These are phyloP conservation scores for Napeogenes inachia DNA, from an alignment of 2,888 invertebrate genomes.

Conservation along the genomic window DNA sequence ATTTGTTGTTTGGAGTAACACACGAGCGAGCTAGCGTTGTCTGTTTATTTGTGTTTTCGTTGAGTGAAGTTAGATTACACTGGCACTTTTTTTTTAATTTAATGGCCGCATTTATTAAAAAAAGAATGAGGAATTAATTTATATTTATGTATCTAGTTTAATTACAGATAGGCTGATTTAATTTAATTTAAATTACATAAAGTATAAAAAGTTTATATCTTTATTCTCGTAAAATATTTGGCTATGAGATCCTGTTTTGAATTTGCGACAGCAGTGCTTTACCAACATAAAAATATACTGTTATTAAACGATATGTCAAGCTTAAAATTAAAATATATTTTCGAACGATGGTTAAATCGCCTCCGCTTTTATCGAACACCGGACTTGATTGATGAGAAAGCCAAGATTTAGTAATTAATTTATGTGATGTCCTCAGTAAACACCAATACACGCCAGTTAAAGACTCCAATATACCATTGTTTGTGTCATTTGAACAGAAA, in stretches of 20 bases:
- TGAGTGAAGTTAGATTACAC: background rate
- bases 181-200: too few species aligned
- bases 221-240: too few species aligned
- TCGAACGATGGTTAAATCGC: constrained; percentile 1
- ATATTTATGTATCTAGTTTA: too few species aligned
- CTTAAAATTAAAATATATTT: background rate
- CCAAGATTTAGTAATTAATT: constrained; percentile 32
- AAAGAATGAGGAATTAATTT: too few species aligned
- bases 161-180: too few species aligned
- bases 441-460: constrained; percentile 28
- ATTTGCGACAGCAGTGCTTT: too few species aligned
- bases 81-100: too few species aligned
- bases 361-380: constrained; percentile 17
- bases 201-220: too few species aligned
- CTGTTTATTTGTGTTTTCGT: constrained; percentile 2
- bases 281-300: background rate
- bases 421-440: constrained; percentile 32
- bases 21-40: background rate
- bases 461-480: constrained; percentile 17
- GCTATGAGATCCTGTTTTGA: too few species aligned
- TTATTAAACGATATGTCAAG: too few species aligned
- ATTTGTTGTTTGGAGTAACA: constrained; percentile 16
- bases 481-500: constrained; percentile 5
- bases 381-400: constrained; percentile 26
- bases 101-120: too few species aligned